Evolutionary conservation across 2,113 vertebrate genomes (phyloP).

Genomic region (Maylandia zebra): DNA sequence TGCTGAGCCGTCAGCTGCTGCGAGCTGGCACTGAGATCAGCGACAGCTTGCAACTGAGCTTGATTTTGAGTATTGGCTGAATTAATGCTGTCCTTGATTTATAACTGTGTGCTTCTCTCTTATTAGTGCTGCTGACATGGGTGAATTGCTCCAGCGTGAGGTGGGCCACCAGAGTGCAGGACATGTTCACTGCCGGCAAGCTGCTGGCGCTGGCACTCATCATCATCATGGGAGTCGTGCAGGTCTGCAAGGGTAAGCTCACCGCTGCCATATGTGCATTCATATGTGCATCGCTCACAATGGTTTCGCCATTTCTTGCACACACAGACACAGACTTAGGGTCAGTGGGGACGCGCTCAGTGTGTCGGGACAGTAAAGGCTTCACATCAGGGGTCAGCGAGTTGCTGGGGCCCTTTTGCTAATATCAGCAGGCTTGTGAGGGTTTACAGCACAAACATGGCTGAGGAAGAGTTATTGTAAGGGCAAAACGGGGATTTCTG

Average conservation of each 20-base stretch:
- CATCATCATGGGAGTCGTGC: slow-evolving; percentile 88
- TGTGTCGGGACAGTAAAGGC: not conserved
- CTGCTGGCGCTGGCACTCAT: slow-evolving; percentile 85
- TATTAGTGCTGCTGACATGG: slow-evolving; percentile 78
- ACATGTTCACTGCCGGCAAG: slow-evolving; percentile 88
- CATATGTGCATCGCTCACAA: not conserved
- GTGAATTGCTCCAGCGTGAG: slow-evolving; percentile 88
- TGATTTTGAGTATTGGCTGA: not conserved
- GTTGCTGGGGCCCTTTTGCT: slow-evolving; percentile 26
- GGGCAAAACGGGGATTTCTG: slow-evolving; percentile 12
- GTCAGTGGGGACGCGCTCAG: not conserved
- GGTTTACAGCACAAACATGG: slow-evolving; percentile 46
- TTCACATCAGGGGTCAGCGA: not conserved
- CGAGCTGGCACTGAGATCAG: not conserved
- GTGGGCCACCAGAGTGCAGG: slow-evolving; percentile 90
- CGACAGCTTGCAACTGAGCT: not conserved
- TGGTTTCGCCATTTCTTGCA: not conserved
- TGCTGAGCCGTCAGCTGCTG: not conserved
- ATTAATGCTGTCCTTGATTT: not conserved
- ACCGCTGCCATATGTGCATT: not conserved
- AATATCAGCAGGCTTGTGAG: slow-evolving; percentile 32
- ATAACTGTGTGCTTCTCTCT: not conserved
- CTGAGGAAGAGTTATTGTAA: slow-evolving; percentile 37
- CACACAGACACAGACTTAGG: not conserved
- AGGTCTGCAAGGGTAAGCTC: slow-evolving; percentile 86